These are phyloP conservation scores for Nicator chloris DNA, from an alignment of 2,113 vertebrate species.

Conservation along the genomic window DNA sequence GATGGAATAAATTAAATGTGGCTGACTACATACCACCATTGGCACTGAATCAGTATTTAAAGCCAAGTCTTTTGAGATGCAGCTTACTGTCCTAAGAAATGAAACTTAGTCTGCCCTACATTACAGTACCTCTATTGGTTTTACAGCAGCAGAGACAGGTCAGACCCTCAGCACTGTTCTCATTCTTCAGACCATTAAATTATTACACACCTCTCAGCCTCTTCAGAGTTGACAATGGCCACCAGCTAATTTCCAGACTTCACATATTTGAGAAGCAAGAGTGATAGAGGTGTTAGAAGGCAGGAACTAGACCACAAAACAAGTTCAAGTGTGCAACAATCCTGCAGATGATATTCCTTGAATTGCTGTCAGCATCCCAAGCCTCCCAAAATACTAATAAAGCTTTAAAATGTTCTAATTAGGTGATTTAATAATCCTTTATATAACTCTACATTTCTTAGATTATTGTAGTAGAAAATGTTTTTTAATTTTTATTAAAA, in stretches of 20 bases:
- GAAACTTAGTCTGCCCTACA: neutral
- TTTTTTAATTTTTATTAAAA: neutral
- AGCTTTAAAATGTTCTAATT: neutral
- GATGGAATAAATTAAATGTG: neutral
- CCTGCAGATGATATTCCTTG: fast-evolving
- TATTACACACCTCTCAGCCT: neutral
- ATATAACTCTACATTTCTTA: neutral
- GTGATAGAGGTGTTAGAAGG: neutral
- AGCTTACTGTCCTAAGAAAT: neutral
- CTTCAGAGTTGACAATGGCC: neutral
- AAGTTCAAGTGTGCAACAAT: neutral
- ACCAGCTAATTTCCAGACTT: neutral
- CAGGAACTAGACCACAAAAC: neutral
- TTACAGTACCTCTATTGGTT: neutral
- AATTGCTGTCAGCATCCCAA: neutral
- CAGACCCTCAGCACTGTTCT: neutral
- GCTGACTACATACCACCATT: neutral
- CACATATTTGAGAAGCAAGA: neutral
- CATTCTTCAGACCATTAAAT: neutral
- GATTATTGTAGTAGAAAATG: neutral
- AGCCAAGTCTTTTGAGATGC: neutral
- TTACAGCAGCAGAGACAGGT: neutral
- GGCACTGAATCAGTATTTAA: neutral
- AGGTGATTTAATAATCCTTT: neutral
- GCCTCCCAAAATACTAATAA: neutral